These are phyloP conservation scores for Ornithorhynchus anatinus DNA, from an alignment of 2,113 vertebrate species.

Conservation along the genomic window DNA sequence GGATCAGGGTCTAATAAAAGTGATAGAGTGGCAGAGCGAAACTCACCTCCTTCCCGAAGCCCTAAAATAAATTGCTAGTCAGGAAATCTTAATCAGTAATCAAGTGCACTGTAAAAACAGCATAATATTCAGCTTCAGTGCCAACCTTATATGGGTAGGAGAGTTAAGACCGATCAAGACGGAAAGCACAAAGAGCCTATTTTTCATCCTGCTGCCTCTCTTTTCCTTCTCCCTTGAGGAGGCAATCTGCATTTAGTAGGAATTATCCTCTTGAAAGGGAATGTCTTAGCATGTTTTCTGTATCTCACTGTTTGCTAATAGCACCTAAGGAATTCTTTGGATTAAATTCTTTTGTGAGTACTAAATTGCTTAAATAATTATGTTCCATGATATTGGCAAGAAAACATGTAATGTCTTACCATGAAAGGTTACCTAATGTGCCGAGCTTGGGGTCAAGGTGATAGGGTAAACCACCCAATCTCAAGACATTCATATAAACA, in stretches of 20 bases:
- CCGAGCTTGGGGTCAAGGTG: background rate
- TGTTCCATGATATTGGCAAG: too few relatives aligned
- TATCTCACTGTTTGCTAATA: background rate
- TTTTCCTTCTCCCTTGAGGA: too few relatives aligned
- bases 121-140: background rate
- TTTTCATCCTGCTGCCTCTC: too few relatives aligned
- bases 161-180: background rate
- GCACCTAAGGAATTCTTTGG: too few relatives aligned
- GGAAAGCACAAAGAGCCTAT: background rate
- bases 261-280: background rate
- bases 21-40: background rate
- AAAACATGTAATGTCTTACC: too few relatives aligned
- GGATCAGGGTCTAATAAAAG: background rate
- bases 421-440: too few relatives aligned
- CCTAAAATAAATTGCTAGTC: background rate
- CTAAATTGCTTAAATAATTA: too few relatives aligned
- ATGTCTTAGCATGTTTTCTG: background rate
- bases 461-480: background rate
- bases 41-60: background rate
- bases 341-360: too few relatives aligned
- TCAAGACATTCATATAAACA: background rate
- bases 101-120: background rate
- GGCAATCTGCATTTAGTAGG: too few relatives aligned
- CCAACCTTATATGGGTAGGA: background rate
- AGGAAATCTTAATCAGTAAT: background rate